These are phyloP conservation scores for Setophaga petechia DNA, from an alignment of 2,113 vertebrate species.

Conservation along the genomic window DNA sequence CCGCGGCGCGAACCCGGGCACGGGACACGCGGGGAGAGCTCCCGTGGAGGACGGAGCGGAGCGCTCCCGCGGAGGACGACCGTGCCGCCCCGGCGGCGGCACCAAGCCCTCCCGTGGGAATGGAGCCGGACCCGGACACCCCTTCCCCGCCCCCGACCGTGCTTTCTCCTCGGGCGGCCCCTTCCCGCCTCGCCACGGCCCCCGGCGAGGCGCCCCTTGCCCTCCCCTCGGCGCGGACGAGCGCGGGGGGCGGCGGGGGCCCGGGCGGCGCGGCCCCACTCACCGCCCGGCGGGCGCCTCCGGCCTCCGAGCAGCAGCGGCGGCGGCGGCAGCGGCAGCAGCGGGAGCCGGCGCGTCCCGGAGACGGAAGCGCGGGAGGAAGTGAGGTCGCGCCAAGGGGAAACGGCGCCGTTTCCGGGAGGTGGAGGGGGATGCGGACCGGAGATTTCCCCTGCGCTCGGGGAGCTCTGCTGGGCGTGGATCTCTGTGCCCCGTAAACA, in stretches of 20 bases:
- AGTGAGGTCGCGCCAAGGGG: neutral
- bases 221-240: neutral
- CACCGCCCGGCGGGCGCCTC: neutral
- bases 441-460: accelerated
- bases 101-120: neutral
- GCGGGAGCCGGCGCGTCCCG: slow-evolving; percentile 8
- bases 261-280: neutral
- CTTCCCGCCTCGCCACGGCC: neutral
- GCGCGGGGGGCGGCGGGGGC: neutral
- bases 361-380: slow-evolving; percentile 23
- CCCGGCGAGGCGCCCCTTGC: neutral
- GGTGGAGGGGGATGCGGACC: accelerated
- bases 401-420: neutral
- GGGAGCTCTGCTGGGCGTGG: neutral
- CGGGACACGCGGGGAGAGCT: neutral
- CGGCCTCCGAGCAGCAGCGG: neutral
- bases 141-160: neutral
- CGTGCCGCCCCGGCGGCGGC: neutral
- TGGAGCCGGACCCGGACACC: neutral
- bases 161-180: neutral
- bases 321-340: accelerated
- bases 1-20: neutral
- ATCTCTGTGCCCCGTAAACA: no score
- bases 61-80: neutral
- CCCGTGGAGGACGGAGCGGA: neutral